Evolutionary conservation across 2,113 vertebrate genomes (phyloP).

Genomic region (human): GRCh38 chr6:95613001-95613500

Average conservation of each 20-base stretch:
- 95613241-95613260: background rate
- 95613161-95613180: no score
- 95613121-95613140: no score
- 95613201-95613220: no score
- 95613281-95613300: background rate
- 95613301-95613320: background rate
- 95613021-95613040: background rate
- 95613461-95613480: background rate
- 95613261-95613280: background rate
- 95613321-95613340: background rate
- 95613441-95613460: background rate
- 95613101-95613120: no score
- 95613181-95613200: no score
- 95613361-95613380: background rate
- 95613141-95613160: no score
- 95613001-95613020: background rate
- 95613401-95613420: background rate
- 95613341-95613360: background rate
- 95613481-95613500: background rate
- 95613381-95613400: background rate
- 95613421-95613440: background rate
- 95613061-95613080: background rate
- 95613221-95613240: background rate
- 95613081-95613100: no score
- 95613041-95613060: background rate